Evolutionary conservation across 2,888 invertebrate species (phyloP), one percentile per base, ranked within the genome.

Genomic region (Alitta virens): DNA sequence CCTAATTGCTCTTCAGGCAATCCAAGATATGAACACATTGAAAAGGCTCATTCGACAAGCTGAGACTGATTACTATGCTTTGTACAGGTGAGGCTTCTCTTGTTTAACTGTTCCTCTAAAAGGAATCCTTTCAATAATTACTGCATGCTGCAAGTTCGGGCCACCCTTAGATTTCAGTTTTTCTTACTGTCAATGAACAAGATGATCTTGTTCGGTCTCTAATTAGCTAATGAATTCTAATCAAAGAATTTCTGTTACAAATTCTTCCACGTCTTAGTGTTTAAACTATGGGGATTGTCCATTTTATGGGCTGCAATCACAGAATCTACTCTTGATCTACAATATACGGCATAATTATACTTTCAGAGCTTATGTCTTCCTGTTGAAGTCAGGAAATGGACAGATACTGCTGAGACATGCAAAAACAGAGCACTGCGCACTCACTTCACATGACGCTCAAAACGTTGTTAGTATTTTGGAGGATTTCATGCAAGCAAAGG

Each of bases 41-140:
- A 78, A 77, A 63, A 67, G 79, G 63, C 67, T 75, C 33, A 63
- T 79, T 51, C 71, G 72, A 42, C 74, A 77, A 61, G 78, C 79
- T 42, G 77, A 78, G 63, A 71, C 71, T 60, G 78, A 79, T 63
- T 73, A 72, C 64, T 78, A 79, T 72, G 76, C 77, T 27, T 66
- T 78, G 50, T 78, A 76, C 72, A 75, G 76, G 79, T 79, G 70
- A n/a, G n/a, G n/a, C n/a, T n/a, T n/a, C n/a, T n/a, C n/a, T n/a
- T n/a, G n/a, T n/a, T n/a, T n/a, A n/a, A n/a, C n/a, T n/a, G n/a
- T n/a, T n/a, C n/a, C n/a, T n/a, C n/a, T n/a, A n/a, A n/a, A n/a
- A n/a, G n/a, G n/a, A n/a, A n/a, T n/a, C n/a, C n/a, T n/a, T n/a
- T n/a, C n/a, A n/a, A n/a, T n/a, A n/a, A n/a, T n/a, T n/a, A n/a